Percentiles rank a stretch among this genome's conserved stretches.
phyloP scores from a whole-genome alignment of 1,140 invertebrate species.

The Aphelinus certus region DNA sequence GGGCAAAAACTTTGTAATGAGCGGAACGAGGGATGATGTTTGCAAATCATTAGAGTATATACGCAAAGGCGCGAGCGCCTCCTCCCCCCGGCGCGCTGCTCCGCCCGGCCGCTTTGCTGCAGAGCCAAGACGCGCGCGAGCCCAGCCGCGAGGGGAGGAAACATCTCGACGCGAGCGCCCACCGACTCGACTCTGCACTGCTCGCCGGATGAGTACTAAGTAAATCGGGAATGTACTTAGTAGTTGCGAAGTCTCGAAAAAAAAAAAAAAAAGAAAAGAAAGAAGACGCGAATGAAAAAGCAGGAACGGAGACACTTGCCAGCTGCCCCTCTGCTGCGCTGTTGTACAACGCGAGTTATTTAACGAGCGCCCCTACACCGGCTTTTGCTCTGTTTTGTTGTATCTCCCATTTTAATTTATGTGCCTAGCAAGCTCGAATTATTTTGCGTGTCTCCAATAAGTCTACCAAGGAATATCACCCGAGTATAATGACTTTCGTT shows the following conservation, averaged over 20 bases:
- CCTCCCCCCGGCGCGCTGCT: background rate
- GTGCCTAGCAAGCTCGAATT: background rate
- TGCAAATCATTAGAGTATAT: constrained; percentile 61
- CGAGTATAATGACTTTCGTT: too few relatives aligned
- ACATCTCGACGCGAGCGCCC: constrained; percentile 12
- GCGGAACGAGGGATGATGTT: constrained; percentile 55
- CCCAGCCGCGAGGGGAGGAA: background rate
- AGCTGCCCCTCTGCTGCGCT: too few relatives aligned
- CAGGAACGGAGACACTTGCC: background rate
- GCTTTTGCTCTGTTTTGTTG: too few relatives aligned
- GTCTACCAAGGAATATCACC: too few relatives aligned
- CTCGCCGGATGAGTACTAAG: constrained; percentile 31
- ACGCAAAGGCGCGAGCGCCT: constrained; percentile 42
- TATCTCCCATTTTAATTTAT: background rate
- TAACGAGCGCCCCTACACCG: too few relatives aligned
- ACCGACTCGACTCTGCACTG: background rate
- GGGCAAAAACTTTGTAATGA: constrained; percentile 55
- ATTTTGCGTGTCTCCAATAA: too few relatives aligned
- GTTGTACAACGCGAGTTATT: too few relatives aligned
- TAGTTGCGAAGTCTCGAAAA: constrained; percentile 24
- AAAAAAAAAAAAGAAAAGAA: background rate
- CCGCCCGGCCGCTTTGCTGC: too few relatives aligned
- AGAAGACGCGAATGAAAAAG: background rate
- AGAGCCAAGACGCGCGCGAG: too few relatives aligned
- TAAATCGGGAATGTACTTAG: constrained; percentile 39